Conservation (phyloP, 2,797 vertebrate species). For the Hoplostethus mediterraneus region DNA sequence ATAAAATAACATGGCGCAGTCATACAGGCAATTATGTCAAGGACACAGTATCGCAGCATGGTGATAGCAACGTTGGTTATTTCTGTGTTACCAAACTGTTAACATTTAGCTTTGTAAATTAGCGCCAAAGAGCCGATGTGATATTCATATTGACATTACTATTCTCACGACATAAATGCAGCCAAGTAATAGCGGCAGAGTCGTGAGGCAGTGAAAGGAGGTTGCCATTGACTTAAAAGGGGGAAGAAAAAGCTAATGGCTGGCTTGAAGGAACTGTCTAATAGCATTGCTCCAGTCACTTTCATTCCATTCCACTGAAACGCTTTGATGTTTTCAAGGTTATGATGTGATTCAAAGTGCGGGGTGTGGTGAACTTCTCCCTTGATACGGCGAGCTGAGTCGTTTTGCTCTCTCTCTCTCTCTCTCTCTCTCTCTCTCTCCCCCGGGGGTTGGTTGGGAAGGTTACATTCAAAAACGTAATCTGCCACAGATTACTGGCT, state of each 20-base stretch:
- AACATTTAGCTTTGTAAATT: constrained; percentile 29
- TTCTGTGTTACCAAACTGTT: neutral
- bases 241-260: constrained; percentile 55
- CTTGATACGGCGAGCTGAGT: constrained; percentile 31
- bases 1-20: too few species aligned
- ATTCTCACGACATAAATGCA: constrained; percentile 24
- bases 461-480: constrained; percentile 24
- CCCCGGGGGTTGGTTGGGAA: constrained; percentile 10
- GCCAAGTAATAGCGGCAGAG: constrained; percentile 41
- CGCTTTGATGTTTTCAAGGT: constrained; percentile 79
- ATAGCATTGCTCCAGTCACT: constrained; percentile 68
- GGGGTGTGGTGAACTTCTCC: constrained; percentile 57
- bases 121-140: constrained; percentile 23
- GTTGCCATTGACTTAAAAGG: constrained; percentile 66
- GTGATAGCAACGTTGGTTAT: too few species aligned
- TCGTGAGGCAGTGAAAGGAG: constrained; percentile 31
- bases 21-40: too few species aligned
- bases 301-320: constrained; percentile 60
- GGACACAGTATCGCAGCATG: too few species aligned
- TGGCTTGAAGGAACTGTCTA: constrained; percentile 72
- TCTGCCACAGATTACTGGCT: constrained; percentile 1
- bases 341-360: constrained; percentile 70
- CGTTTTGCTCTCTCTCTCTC: constrained; percentile 4
- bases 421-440: constrained; percentile 7
- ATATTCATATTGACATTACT: constrained; percentile 45